Evolutionary conservation across 2,888 invertebrate genomes (phyloP), one percentile per base, ranked within the genome.

Genomic region (Yponomeuta malinellus): DNA sequence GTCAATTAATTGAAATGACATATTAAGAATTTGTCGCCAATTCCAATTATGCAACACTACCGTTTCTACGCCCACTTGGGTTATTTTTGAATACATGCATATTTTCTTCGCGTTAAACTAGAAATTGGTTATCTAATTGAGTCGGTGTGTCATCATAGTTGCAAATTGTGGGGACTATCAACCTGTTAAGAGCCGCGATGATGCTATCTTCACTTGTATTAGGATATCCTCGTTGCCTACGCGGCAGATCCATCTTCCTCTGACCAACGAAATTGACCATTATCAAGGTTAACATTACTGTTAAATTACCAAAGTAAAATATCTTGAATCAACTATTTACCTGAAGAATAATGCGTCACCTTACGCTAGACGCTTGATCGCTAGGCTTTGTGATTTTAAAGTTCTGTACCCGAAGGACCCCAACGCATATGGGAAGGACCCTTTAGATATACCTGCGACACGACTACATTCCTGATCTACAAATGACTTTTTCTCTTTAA

Each of bases 221-320:
- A 90, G 90, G 90, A 91, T 86, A 80, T 91, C 91, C 90, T 84
- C 77, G 79, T 80, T 78, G 75, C 88, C 89, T 82, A 89, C 90
- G 78, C 78, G 37, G 12, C 64, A 33, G 68, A 70, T 66, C 71
- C 71, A 71, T 72, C 71, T 68, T 59, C n/a, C 37, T 48, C 37
- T 68, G 68, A 48, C 68, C 68, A 68, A 68, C 68, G 43, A 68
- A 68, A 68, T 68, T 65, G 10, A 12, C 12, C 10, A 65, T 29
- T 63, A 65, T 33, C 65, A 65, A 2, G n/a, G 65, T 65, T 33
- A 10, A 10, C 31, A 33, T 31, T 65, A 29, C 15, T 59, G 52
- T 12, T 59, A 15, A 59, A 12, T 52, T 52, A 52, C 52, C 1
- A 15, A 52, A 43, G 4, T 43, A 43, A 43, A 43, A 43, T 43